Conservation (phyloP, 2,888 invertebrate genomes). For the Luperina testacea region DNA sequence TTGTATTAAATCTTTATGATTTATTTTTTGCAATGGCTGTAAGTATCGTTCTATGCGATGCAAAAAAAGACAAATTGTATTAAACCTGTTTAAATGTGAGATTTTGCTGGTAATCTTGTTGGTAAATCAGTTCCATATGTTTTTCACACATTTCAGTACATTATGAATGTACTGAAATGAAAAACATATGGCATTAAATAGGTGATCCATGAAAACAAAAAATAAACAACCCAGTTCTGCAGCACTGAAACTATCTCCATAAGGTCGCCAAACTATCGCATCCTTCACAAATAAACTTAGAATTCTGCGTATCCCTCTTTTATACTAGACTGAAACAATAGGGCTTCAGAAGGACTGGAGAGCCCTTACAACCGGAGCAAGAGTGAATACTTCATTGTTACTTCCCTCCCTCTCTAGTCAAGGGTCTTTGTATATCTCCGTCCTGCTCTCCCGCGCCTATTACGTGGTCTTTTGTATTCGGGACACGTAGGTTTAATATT, state of each 20-base stretch:
- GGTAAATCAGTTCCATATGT: no score
- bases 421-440: constrained; percentile 17
- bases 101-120: background rate
- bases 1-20: background rate
- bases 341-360: constrained; percentile 47
- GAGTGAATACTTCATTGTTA: constrained; percentile 57
- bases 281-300: constrained; percentile 39
- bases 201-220: background rate
- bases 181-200: background rate
- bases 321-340: constrained; percentile 53
- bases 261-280: constrained; percentile 9
- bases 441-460: constrained; percentile 35
- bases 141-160: no score
- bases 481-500: constrained; percentile 52
- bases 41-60: no score
- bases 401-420: constrained; percentile 35
- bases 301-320: constrained; percentile 46
- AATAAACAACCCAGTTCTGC: background rate
- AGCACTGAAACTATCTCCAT: constrained; percentile 13
- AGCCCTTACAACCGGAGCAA: constrained; percentile 46
- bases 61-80: background rate
- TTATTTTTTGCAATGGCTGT: background rate
- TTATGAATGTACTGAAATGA: background rate
- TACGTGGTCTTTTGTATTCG: constrained; percentile 53
- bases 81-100: background rate